Base-by-base conservation (phyloP, 2,888 invertebrate species). In the Aphidoletes aphidimyza region DNA sequence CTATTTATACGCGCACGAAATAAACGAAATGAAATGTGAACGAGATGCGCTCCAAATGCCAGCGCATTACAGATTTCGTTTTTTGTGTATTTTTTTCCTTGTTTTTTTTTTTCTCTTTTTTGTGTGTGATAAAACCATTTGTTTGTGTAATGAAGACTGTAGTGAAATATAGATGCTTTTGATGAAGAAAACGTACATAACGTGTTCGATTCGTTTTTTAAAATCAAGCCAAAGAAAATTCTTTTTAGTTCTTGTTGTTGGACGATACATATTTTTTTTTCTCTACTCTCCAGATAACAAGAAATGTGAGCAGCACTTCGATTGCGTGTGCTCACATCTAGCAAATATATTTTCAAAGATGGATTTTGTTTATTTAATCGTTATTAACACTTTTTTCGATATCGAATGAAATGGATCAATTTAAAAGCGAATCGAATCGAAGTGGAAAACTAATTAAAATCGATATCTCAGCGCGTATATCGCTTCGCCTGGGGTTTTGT, bases 1-100 rank as follows among this genome's bases (percentile, higher is more conserved):
- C 81, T 81, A 81, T 81, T 81, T 81, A 37, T 81, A 81, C n/a
- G 36, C 81, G n/a, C 39, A 81, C n/a, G n/a, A n/a, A n/a, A n/a
- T n/a, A 81, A 81, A 30, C 81, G 19, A 37, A 81, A 81, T 81
- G 81, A 81, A 69, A 81, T 81, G 36, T 81, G 81, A n/a, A 8
- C 22, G 30, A 81, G 81, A 81, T 81, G 81, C 37, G 37, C 81
- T 69, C n/a, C 30, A 69, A 69, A 69, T 69, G 69, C n/a, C 8
- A 42, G 69, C 69, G 30, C 34, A 30, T 3, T 69, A 69, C 69
- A 30, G 37, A 81, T 81, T 81, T 37, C 81, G 30, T 22, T 81
- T 81, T 37, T 36, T 81, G 11, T 37, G 81, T 81, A 2, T 81
- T 37, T 37, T 78, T n/a, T 81, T 37, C 34, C 34, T 30, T 69